phyloP scores from a whole-genome alignment of 2,113 vertebrate species.

The Gorsachius goisagi region DNA sequence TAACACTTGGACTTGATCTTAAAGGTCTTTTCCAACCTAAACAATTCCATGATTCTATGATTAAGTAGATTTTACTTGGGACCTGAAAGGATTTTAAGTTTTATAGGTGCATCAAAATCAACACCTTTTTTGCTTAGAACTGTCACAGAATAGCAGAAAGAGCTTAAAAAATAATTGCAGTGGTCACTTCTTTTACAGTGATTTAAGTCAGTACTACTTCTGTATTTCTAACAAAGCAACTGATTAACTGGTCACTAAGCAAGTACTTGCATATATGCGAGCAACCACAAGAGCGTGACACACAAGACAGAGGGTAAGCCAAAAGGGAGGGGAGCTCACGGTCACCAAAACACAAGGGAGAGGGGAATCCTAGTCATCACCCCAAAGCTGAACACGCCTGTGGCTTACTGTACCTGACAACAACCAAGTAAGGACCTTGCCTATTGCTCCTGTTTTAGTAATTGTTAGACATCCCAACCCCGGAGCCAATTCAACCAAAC shows the following conservation, averaged over 20 bases:
- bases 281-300: neutral
- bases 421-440: neutral
- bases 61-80: neutral
- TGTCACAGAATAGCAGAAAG: neutral
- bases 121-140: neutral
- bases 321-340: neutral
- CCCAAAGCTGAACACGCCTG: neutral
- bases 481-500: neutral
- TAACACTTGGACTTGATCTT: neutral
- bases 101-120: neutral
- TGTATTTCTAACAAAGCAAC: neutral
- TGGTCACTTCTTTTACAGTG: neutral
- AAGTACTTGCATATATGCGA: fast-evolving
- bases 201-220: neutral
- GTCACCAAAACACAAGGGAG: neutral
- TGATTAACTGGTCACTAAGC: neutral
- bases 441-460: neutral
- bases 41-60: neutral
- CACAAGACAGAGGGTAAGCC: neutral
- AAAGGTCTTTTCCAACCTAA: neutral
- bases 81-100: neutral
- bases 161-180: neutral
- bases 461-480: neutral
- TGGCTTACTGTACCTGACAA: neutral
- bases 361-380: neutral